Evolutionary conservation across 2,113 vertebrate species (phyloP).

Genomic region (Atherinomorus stipes): DNA sequence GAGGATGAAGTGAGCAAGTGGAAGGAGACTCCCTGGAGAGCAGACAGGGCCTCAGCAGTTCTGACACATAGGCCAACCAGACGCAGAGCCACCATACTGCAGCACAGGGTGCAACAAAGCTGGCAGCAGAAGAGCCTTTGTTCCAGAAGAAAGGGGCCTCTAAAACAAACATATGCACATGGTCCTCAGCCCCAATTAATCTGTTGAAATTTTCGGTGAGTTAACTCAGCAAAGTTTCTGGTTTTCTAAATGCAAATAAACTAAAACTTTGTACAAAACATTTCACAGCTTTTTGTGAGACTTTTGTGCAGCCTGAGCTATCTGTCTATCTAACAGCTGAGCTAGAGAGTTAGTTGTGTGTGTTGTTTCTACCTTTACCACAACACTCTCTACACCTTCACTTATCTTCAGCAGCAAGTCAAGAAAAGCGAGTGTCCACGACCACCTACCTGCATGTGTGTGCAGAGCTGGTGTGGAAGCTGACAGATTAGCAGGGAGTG

Average conservation of each 20-base stretch:
- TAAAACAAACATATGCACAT: conserved; percentile 58
- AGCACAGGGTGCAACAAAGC: conserved; percentile 32
- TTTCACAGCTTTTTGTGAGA: neutral
- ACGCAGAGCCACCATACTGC: conserved; percentile 49
- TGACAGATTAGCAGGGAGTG: conserved; percentile 61
- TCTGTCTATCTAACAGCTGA: too few species aligned
- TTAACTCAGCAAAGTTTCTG: conserved; percentile 4
- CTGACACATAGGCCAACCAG: conserved; percentile 53
- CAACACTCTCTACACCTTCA: neutral
- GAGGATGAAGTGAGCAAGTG: conserved; percentile 67
- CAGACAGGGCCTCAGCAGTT: conserved; percentile 52
- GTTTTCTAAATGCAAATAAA: conserved; percentile 8
- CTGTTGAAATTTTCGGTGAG: conserved; percentile 10
- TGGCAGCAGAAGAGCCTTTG: conserved; percentile 57
- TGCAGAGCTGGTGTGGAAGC: conserved; percentile 20
- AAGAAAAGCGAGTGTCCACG: neutral
- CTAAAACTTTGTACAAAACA: neutral
- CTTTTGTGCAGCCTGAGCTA: neutral
- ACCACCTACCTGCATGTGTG: conserved; percentile 4
- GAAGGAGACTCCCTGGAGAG: conserved; percentile 69
- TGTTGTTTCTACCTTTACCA: neutral
- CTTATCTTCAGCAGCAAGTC: neutral
- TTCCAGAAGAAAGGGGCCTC: conserved; percentile 43
- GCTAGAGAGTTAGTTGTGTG: too few species aligned
- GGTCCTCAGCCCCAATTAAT: conserved; percentile 31